A percentile compares a stretch with the other conserved stretches of the same genome.
These are phyloP conservation scores for Bradypodion pumilum DNA, from an alignment of 2,797 vertebrate genomes.

Conservation along the genomic window DNA sequence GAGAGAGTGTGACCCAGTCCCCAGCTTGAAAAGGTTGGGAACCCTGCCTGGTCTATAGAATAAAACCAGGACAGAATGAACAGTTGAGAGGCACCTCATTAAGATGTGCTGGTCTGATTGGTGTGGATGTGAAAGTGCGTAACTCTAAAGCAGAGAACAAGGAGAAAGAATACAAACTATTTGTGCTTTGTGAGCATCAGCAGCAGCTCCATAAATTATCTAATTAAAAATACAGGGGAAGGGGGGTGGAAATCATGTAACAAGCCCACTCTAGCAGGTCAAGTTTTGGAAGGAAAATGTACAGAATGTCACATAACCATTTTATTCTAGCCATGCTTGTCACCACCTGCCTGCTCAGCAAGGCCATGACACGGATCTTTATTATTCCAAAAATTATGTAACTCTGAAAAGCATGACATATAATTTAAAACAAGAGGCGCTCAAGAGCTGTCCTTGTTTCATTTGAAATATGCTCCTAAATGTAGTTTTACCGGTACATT, in stretches of 20 bases:
- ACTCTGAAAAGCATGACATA: neutral
- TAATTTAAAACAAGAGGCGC: slow-evolving; percentile 28
- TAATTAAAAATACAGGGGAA: slow-evolving; percentile 3
- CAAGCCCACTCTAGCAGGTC: neutral
- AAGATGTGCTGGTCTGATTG: neutral
- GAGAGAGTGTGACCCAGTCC: too few species aligned
- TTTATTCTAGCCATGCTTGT: neutral
- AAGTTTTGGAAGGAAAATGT: neutral
- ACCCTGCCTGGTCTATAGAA: too few species aligned
- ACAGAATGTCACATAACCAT: neutral
- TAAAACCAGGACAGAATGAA: neutral
- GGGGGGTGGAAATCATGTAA: too few species aligned
- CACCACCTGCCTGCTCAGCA: slow-evolving; percentile 15
- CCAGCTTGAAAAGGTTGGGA: too few species aligned
- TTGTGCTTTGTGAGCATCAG: neutral
- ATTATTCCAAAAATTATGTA: neutral
- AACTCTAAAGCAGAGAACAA: neutral
- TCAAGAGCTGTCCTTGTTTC: neutral
- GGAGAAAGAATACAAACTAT: neutral
- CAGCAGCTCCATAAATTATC: slow-evolving; percentile 1
- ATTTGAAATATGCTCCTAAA: slow-evolving; percentile 18
- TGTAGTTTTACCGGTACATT: neutral
- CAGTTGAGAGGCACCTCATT: neutral
- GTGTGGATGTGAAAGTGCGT: neutral
- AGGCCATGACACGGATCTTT: neutral